Conservation (phyloP, 2,888 invertebrate genomes). For the Troides oblongomaculatus region DNA sequence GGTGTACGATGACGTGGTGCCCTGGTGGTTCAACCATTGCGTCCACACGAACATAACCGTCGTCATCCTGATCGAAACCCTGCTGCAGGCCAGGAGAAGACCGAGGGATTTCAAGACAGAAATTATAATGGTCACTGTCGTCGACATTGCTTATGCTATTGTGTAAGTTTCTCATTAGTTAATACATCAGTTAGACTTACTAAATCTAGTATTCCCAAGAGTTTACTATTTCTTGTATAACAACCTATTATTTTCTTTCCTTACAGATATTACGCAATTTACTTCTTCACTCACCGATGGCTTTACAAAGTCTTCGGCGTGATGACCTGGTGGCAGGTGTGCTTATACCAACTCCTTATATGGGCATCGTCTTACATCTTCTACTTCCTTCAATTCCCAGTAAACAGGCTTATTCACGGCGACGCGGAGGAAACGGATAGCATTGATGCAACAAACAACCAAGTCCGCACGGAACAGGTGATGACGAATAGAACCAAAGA, state of each 20-base stretch:
- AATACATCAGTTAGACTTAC: no score
- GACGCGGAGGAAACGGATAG: slow-evolving; percentile 36
- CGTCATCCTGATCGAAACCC: slow-evolving; percentile 68
- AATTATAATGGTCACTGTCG: slow-evolving; percentile 40
- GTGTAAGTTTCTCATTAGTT: slow-evolving; percentile 53
- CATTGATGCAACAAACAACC: slow-evolving; percentile 33
- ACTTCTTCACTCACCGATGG: slow-evolving; percentile 70
- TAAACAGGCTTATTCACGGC: slow-evolving; percentile 62
- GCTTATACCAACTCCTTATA: slow-evolving; percentile 52
- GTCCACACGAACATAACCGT: slow-evolving; percentile 78
- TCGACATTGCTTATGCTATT: slow-evolving; percentile 56
- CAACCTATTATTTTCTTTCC: slow-evolving; percentile 3
- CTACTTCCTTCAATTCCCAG: slow-evolving; percentile 63
- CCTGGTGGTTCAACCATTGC: slow-evolving; percentile 81
- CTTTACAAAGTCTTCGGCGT: slow-evolving; percentile 75
- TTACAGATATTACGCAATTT: slow-evolving; percentile 69
- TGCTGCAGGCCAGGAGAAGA: slow-evolving; percentile 57
- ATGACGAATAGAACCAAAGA: slow-evolving; percentile 13
- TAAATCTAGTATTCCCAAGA: no score
- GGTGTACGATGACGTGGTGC: slow-evolving; percentile 73
- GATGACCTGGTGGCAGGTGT: slow-evolving; percentile 76
- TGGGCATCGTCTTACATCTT: slow-evolving; percentile 46
- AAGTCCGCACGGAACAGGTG: slow-evolving; percentile 3
- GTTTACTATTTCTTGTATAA: no score
- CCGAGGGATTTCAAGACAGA: slow-evolving; percentile 55